phyloP scores from a whole-genome alignment of 2,888 invertebrate genomes.

The Aplocera efformata region DNA sequence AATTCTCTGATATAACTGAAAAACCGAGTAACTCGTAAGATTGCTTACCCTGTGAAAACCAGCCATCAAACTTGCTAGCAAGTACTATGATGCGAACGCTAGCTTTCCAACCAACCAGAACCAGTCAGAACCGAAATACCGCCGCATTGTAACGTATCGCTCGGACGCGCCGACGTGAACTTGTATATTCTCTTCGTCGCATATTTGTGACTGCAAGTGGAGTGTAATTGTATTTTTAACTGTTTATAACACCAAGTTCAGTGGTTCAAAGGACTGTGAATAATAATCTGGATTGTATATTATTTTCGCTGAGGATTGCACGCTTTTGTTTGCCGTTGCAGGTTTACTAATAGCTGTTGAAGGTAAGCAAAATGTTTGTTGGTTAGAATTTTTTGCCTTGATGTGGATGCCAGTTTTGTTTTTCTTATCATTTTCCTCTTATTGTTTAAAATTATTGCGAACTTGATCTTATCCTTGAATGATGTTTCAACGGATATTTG shows the following conservation, averaged over 20 bases:
- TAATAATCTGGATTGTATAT: slow-evolving; percentile 37
- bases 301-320: slow-evolving; percentile 35
- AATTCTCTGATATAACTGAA: too few species aligned
- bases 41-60: too few species aligned
- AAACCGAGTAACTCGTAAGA: background rate
- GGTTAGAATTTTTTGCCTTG: slow-evolving; percentile 27
- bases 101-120: background rate
- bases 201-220: slow-evolving; percentile 64
- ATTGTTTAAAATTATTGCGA: too few species aligned
- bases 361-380: slow-evolving; percentile 63
- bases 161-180: slow-evolving; percentile 36
- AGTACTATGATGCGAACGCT: too few species aligned
- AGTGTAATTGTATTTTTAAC: slow-evolving; percentile 55
- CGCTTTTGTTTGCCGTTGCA: slow-evolving; percentile 54
- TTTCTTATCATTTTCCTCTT: background rate
- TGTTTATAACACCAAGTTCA: slow-evolving; percentile 30
- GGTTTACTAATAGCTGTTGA: slow-evolving; percentile 66
- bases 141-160: slow-evolving; percentile 47
- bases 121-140: slow-evolving; percentile 50
- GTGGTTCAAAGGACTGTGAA: slow-evolving; percentile 22
- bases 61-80: slow-evolving; percentile 3
- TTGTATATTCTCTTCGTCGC: slow-evolving; percentile 66
- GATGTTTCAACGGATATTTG: too few species aligned
- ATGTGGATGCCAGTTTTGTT: slow-evolving; percentile 6
- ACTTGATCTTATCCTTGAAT: too few species aligned